Evolutionary conservation across 1,140 invertebrate genomes (phyloP), one percentile per base, ranked within the genome.

Genomic region (Plutomurus gul): DNA sequence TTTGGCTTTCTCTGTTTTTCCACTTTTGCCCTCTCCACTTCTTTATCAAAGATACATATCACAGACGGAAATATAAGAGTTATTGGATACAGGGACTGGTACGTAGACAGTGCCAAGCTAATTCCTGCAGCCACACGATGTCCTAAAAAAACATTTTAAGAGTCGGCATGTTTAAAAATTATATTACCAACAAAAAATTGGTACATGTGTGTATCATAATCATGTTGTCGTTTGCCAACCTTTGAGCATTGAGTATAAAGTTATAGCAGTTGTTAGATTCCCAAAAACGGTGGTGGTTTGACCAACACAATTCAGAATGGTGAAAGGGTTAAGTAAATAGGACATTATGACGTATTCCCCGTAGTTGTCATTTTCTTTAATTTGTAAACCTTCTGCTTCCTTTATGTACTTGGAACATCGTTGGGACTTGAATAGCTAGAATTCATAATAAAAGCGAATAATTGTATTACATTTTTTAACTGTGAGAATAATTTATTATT

Each of bases 251-350:
- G 89, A 89, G 81, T 90, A 90, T 22, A 97, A 86, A 37, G 91
- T 89, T 3, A 91, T 81, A 11, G 95, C 90, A 43, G 94, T 87
- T 30, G 95, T 89, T 10, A 97, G 87, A 87, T 99, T 99, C 75
- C 92, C 92, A 81, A 99, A 92, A 10, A 96, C 93, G 16, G 94
- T 95, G 5, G 96, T 97, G 0, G 96, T 97, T 85, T 93, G 91
- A 37, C 92, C 95, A n/a, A 94, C 91, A 88, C 96, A 99, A 82
- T 93, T 95, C 16, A 96, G 87, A 51, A 99, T 90, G 37, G 92
- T 92, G 85, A 96, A 96, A 0, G 97, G 97, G 88, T 97, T 98
- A 80, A 98, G 94, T 10, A 98, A 88, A 88, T 97, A 97, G 0
- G 93, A 92, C 75, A 92, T 90, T 80, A 91, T 86, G 0, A 95